Evolutionary conservation across 2,797 vertebrate genomes (phyloP).

Genomic region (Parotocinclus haroldoi): DNA sequence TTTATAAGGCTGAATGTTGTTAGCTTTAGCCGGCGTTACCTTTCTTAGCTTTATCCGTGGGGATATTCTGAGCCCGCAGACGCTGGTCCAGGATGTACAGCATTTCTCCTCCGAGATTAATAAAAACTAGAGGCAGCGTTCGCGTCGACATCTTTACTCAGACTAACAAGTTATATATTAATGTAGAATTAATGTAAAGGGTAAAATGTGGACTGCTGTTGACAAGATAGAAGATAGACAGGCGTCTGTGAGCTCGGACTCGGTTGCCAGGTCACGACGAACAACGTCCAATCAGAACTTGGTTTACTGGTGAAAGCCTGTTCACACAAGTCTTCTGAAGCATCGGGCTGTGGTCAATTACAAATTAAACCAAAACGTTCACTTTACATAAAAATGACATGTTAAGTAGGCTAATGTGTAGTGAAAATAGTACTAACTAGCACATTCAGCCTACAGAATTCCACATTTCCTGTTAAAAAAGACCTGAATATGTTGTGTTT

Average conservation of each 20-base stretch:
- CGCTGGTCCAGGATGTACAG: conserved; percentile 97
- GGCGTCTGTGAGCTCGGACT: conserved; percentile 46
- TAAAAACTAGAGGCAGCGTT: conserved; percentile 91
- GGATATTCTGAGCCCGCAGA: conserved; percentile 92
- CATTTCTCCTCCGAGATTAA: conserved; percentile 98
- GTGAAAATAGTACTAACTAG: neutral
- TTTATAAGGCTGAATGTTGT: neutral
- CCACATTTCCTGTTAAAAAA: too few species aligned
- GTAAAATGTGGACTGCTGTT: too few species aligned
- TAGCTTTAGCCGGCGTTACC: conserved; percentile 67
- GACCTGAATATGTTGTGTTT: too few species aligned
- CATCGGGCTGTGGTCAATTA: too few species aligned
- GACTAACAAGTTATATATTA: neutral
- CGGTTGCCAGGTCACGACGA: conserved; percentile 77
- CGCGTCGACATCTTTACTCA: conserved; percentile 75
- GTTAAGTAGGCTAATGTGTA: too few species aligned
- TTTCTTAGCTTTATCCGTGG: conserved; percentile 92
- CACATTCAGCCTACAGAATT: neutral
- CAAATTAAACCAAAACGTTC: too few species aligned
- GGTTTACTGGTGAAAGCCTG: conserved; percentile 28
- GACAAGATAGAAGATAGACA: neutral
- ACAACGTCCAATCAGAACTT: conserved; percentile 60
- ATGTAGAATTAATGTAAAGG: neutral
- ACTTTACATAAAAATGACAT: too few species aligned
- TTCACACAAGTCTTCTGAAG: too few species aligned